phyloP scores from a whole-genome alignment of 2,888 invertebrate genomes.

The Drosophila pegasa region DNA sequence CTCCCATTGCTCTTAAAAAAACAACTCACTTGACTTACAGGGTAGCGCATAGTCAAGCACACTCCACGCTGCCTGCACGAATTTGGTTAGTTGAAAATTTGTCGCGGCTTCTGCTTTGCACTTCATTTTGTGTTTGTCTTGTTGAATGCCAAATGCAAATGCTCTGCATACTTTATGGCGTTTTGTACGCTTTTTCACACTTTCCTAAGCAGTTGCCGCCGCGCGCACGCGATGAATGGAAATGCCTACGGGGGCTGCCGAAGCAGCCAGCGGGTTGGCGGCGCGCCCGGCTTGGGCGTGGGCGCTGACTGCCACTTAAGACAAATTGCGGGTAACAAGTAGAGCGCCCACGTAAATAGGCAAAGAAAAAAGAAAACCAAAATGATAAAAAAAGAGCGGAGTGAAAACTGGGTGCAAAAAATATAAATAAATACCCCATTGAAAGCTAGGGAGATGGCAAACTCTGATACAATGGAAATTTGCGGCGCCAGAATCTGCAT shows the following conservation, averaged over 20 bases:
- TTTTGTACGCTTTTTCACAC: conserved; percentile 76
- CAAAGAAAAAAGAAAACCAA: conserved; percentile 38
- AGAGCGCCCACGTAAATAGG: conserved; percentile 68
- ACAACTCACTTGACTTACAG: background rate
- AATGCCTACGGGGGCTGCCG: conserved; percentile 36
- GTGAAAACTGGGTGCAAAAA: conserved; percentile 20
- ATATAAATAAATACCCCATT: conserved; percentile 61
- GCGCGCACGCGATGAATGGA: conserved; percentile 61
- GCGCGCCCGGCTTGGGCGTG: conserved; percentile 36
- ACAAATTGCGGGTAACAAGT: conserved; percentile 83
- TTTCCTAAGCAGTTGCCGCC: conserved; percentile 53
- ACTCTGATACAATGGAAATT: conserved; percentile 61
- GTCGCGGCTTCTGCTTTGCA: conserved; percentile 71
- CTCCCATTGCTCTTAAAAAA: no score
- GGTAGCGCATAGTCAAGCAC: conserved; percentile 1
- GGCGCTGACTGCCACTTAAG: conserved; percentile 78
- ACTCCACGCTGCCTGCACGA: background rate
- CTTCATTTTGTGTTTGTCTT: conserved; percentile 81
- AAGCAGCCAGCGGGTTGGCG: conserved; percentile 1
- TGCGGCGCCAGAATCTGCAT: conserved; percentile 65
- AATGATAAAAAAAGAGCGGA: conserved; percentile 29
- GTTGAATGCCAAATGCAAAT: conserved; percentile 83
- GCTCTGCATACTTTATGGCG: conserved; percentile 83
- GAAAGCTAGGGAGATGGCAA: conserved; percentile 35
- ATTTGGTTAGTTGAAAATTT: conserved; percentile 67